Evolutionary conservation across 2,797 vertebrate genomes (phyloP).

Genomic region (Monodelphis domestica): DNA sequence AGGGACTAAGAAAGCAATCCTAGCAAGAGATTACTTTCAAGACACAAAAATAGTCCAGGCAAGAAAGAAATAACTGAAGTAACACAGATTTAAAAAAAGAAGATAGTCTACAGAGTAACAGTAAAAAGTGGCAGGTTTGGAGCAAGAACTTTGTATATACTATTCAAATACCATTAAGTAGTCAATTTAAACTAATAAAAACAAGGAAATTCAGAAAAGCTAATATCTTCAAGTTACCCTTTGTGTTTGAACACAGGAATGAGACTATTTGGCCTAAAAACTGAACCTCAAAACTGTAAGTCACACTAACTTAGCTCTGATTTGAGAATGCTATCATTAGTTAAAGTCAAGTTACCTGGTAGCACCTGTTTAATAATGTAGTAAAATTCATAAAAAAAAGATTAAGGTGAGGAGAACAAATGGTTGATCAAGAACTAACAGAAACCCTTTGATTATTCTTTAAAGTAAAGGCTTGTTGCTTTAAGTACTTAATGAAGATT

Average conservation of each 20-base stretch:
- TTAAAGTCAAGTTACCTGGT: not conserved
- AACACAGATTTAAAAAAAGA: not conserved
- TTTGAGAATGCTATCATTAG: not conserved
- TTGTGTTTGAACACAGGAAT: not conserved
- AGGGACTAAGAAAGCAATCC: not conserved
- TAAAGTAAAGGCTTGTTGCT: constrained; percentile 20
- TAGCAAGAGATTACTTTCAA: constrained; percentile 7
- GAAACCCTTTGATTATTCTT: constrained; percentile 20
- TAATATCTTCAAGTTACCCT: constrained; percentile 16
- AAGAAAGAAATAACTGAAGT: constrained; percentile 2
- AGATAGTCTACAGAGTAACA: not conserved
- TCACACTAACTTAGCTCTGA: not conserved
- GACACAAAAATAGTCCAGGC: constrained; percentile 6
- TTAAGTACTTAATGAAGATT: not conserved
- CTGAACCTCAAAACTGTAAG: not conserved
- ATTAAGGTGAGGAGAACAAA: constrained; percentile 15
- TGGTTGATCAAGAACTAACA: not conserved
- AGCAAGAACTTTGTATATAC: constrained; percentile 24
- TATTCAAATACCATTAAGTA: constrained; percentile 41
- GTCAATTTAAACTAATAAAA: constrained; percentile 9
- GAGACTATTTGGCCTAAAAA: not conserved
- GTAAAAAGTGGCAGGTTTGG: not conserved
- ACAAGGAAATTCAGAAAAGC: constrained; percentile 27
- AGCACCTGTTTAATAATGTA: not conserved
- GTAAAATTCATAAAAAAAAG: constrained; percentile 27